Percentiles rank a stretch among this genome's conserved stretches.
These are phyloP conservation scores for Euphydryas editha DNA, from an alignment of 2,888 invertebrate genomes.

Conservation along the genomic window DNA sequence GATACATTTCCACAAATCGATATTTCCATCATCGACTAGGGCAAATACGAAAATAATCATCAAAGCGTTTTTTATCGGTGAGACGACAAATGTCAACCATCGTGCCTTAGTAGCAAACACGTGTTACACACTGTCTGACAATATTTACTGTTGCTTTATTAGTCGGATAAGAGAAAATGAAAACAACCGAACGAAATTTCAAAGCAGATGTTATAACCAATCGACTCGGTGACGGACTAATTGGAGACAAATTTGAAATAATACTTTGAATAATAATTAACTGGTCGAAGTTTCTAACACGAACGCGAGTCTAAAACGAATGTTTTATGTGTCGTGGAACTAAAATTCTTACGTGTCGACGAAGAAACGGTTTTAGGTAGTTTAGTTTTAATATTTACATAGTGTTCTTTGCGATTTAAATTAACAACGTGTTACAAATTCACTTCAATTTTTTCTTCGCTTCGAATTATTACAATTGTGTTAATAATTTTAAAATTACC, in stretches of 20 bases:
- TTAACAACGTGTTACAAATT: neutral
- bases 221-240: constrained; percentile 55
- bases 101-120: constrained; percentile 75
- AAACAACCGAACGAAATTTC: constrained; percentile 66
- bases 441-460: neutral
- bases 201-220: constrained; percentile 62
- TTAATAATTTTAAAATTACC: neutral
- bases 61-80: constrained; percentile 80
- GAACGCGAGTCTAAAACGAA: constrained; percentile 4
- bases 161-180: constrained; percentile 66
- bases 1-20: constrained; percentile 78
- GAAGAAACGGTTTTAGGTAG: neutral
- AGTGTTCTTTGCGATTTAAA: neutral
- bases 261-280: constrained; percentile 40
- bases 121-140: constrained; percentile 81
- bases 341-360: constrained; percentile 8
- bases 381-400: neutral
- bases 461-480: neutral
- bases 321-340: constrained; percentile 1
- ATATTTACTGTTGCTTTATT: constrained; percentile 80
- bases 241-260: constrained; percentile 57
- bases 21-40: constrained; percentile 76
- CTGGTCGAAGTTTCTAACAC: constrained; percentile 7
- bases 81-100: constrained; percentile 77
- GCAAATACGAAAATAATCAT: constrained; percentile 82